Percentiles rank a stretch among this genome's conserved stretches.
phyloP scores from a whole-genome alignment of 2,888 invertebrate genomes.

The Pyralis farinalis region DNA sequence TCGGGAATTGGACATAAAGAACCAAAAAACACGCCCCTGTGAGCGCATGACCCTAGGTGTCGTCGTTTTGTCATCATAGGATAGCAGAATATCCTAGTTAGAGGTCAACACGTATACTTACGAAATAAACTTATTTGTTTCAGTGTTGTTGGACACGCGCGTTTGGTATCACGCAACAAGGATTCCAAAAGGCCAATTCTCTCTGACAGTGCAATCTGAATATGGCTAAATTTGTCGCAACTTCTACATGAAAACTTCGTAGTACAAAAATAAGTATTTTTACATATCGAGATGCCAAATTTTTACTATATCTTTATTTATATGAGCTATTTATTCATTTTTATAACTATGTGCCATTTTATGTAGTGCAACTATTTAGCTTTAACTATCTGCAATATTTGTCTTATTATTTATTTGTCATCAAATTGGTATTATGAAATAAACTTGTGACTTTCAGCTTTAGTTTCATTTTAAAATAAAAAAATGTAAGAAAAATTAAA shows the following conservation, averaged over 20 bases:
- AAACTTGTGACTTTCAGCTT: slow-evolving; percentile 11
- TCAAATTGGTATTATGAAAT: slow-evolving; percentile 20
- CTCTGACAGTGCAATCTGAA: slow-evolving; percentile 94
- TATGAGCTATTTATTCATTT: slow-evolving; percentile 39
- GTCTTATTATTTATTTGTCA: slow-evolving; percentile 36
- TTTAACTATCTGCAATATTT: slow-evolving; percentile 39
- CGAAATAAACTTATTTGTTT: slow-evolving; percentile 34
- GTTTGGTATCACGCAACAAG: slow-evolving; percentile 95
- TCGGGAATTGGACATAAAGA: too few species aligned
- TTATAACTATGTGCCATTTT: slow-evolving; percentile 62
- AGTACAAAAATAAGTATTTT: slow-evolving; percentile 54
- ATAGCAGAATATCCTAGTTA: too few species aligned
- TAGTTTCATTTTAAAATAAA: slow-evolving; percentile 7
- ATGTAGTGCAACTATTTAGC: slow-evolving; percentile 59
- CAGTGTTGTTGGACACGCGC: slow-evolving; percentile 93
- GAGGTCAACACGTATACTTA: too few species aligned
- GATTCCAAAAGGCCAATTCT: slow-evolving; percentile 90
- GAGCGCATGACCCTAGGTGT: too few species aligned
- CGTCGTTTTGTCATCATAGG: too few species aligned
- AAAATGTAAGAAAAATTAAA: slow-evolving; percentile 29
- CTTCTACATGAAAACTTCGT: slow-evolving; percentile 20
- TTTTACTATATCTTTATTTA: slow-evolving; percentile 36
- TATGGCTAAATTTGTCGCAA: slow-evolving; percentile 83
- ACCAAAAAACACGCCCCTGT: too few species aligned
- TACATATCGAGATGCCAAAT: slow-evolving; percentile 74